Evolutionary conservation across 2,888 invertebrate genomes (phyloP).

Genomic region (Papilio demoleus): DNA sequence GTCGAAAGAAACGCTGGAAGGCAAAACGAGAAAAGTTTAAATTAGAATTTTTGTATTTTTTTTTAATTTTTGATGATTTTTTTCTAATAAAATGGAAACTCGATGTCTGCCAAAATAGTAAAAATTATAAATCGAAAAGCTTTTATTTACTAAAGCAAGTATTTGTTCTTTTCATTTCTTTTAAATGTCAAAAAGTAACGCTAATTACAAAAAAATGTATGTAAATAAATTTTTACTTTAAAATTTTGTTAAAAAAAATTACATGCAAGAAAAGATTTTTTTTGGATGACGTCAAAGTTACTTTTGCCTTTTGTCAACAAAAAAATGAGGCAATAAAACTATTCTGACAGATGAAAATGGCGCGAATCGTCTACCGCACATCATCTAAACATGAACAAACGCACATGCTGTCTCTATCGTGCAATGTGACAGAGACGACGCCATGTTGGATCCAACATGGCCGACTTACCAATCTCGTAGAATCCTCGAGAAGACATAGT

Average conservation of each 20-base stretch:
- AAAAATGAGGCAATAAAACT: slow-evolving; percentile 6
- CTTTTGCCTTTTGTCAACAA: not conserved
- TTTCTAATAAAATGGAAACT: slow-evolving; percentile 25
- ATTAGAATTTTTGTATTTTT: slow-evolving; percentile 45
- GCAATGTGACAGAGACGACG: slow-evolving; percentile 38
- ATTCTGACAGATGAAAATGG: slow-evolving; percentile 27
- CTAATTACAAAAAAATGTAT: not conserved
- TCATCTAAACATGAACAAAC: slow-evolving; percentile 18
- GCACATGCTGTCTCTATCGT: slow-evolving; percentile 40
- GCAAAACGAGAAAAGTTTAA: slow-evolving; percentile 59
- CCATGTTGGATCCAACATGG: slow-evolving; percentile 47
- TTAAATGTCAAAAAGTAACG: not conserved
- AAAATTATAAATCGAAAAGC: not conserved
- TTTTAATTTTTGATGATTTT: slow-evolving; percentile 38
- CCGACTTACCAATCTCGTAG: slow-evolving; percentile 77
- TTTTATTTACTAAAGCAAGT: not conserved
- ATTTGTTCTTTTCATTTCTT: not conserved
- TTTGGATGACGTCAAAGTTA: not conserved
- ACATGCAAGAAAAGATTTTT: slow-evolving; percentile 6
- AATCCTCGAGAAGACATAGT: slow-evolving; percentile 76
- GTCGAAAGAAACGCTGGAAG: slow-evolving; percentile 82
- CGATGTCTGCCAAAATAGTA: slow-evolving; percentile 33
- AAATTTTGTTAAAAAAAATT: not conserved
- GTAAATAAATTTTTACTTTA: too few relatives aligned
- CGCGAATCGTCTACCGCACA: slow-evolving; percentile 29